Evolutionary conservation across 2,113 vertebrate species (phyloP), one percentile per base, ranked within the genome.

Genomic region (Isichthys henryi): DNA sequence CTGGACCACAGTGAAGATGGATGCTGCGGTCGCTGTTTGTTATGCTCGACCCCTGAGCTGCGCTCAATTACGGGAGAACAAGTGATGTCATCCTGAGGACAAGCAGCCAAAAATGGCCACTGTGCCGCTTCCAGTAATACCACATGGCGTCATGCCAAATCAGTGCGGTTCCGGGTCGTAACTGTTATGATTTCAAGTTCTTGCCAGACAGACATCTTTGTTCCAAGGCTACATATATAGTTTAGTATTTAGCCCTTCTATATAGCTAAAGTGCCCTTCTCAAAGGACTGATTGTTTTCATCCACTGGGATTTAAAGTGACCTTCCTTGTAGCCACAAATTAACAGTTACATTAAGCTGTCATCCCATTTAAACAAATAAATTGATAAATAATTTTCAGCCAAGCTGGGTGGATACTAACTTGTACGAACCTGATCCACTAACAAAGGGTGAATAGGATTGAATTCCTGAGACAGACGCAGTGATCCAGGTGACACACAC

Each of bases 401-500:
- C n/a, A 35, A 27, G 7, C 50, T 87, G 49, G 85, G 85, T 87
- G 85, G 50, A 87, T 87, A 52, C 50, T 35, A 27, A 87, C 85
- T 87, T 87, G 85, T 87, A 53, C 39, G 50, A 87, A 87, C 85
- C 50, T 87, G 85, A 87, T 56, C 85, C 48, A 23, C n/a, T 53
- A 50, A 87, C 85, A 87, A 87, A 35, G 48, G 85, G 85, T 56
- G 85, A 86, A 86, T 39, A 86, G 49, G 85, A 87, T 87, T 35
- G 31, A 56, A 87, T 87, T 53, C 85, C 85, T 87, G 85, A 87
- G 31, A 19, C 23, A 56, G 13, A 87, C 35, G 15, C 85, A 9
- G 49, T 6, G 50, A 87, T 53, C 85, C 50, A 87, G 50, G 85
- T 87, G 85, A 87, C 85, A 56, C 50, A 43, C 85, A 53, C 35